Percentiles rank a stretch among this genome's conserved stretches.
These are phyloP conservation scores for Ivindomyrus marchei DNA, from an alignment of 2,113 vertebrate species.

Conservation along the genomic window DNA sequence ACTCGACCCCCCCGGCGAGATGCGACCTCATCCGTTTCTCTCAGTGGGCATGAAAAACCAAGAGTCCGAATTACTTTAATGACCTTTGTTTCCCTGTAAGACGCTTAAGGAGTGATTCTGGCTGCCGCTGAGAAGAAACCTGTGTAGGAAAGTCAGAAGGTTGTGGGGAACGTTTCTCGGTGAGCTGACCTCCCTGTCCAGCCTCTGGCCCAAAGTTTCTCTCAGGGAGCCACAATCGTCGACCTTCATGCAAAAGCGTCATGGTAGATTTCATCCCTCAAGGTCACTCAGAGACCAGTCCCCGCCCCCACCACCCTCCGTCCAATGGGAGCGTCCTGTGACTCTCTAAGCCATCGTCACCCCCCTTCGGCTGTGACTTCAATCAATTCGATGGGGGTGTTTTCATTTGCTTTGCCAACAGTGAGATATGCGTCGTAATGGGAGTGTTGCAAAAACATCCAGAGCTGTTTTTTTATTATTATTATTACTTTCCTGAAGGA, in stretches of 20 bases:
- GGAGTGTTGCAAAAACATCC: not conserved
- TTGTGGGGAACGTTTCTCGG: not conserved
- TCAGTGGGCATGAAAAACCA: not conserved
- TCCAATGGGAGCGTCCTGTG: conserved; percentile 39
- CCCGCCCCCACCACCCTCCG: not conserved
- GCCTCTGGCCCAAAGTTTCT: not conserved
- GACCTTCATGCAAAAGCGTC: not conserved
- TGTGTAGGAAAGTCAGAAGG: not conserved
- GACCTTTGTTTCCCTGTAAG: conserved; percentile 48
- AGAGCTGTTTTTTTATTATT: not conserved
- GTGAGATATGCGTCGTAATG: not conserved
- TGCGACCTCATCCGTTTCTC: not conserved
- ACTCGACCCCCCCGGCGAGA: not conserved
- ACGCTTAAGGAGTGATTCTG: conserved; percentile 24
- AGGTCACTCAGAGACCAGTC: not conserved
- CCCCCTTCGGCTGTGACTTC: conserved; percentile 43
- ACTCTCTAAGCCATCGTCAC: conserved; percentile 23
- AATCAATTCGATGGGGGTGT: conserved; percentile 22
- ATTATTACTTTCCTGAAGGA: not conserved
- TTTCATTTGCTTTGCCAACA: conserved; percentile 54
- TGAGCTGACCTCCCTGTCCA: not conserved
- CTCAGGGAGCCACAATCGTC: not conserved
- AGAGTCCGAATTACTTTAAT: conserved; percentile 22
- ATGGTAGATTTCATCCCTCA: not conserved
- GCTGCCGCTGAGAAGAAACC: not conserved